Conservation (phyloP, 2,113 vertebrate species). For the Leptobrachium leishanense region DNA sequence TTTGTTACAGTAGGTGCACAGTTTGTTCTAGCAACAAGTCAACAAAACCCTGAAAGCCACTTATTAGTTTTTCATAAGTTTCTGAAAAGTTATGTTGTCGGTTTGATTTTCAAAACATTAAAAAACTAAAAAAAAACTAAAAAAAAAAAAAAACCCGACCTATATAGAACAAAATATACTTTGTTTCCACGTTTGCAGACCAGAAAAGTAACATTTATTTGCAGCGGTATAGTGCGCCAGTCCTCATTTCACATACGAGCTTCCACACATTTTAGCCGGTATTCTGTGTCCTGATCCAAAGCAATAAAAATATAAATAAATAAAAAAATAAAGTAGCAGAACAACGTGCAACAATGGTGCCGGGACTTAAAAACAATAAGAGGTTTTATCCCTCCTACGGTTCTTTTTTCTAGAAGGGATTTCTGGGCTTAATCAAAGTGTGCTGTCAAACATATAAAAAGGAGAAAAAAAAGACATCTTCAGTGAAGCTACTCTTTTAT, state of each 20-base stretch:
- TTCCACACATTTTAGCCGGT: conserved; percentile 12
- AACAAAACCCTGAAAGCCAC: no score
- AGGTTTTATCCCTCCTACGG: background rate
- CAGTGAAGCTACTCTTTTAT: conserved; percentile 26
- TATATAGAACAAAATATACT: background rate
- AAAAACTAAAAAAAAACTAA: no score
- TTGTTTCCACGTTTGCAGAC: conserved; percentile 10
- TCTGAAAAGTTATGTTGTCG: no score
- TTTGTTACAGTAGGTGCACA: no score
- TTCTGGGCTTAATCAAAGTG: background rate
- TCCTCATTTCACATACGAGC: conserved; percentile 18
- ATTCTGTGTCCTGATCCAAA: conserved; percentile 13
- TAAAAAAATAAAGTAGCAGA: conserved; percentile 5
- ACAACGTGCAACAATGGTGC: conserved; percentile 11
- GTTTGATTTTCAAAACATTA: no score
- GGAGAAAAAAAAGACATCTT: conserved; percentile 21
- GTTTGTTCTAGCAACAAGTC: no score
- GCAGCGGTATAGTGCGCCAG: background rate
- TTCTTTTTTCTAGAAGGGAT: background rate
- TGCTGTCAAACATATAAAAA: conserved; percentile 30
- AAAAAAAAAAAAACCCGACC: conserved; percentile 4
- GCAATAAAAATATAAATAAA: conserved; percentile 6
- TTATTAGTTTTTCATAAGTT: no score
- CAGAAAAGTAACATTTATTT: conserved; percentile 15
- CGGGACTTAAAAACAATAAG: conserved; percentile 39